Base-by-base conservation (phyloP, 2,888 invertebrate species). In the Sisyra nigra region DNA sequence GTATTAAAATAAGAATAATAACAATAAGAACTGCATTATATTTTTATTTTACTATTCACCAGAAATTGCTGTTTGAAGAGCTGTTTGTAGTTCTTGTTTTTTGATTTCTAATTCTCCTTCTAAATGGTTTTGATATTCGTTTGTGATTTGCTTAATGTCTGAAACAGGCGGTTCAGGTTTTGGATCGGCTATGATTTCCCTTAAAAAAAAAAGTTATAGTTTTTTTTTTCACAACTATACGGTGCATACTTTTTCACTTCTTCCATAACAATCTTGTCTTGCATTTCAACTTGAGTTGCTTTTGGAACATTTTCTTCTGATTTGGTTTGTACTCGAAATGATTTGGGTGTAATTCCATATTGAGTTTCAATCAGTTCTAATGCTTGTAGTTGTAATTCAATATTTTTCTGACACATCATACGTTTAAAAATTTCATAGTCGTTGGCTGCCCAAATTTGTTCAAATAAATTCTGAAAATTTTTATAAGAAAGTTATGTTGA, bases 331-430 rank as follows among this genome's bases (percentile, higher is more conserved):
- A 70, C 62, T 14, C 72, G 56, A 55, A 76, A 73, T n/a, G 75
- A 67, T 42, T 71, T 71, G 1, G 75, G 80, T 54, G 74, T 75
- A 40, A 72, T 60, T 11, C 80, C 79, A 52, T 77, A 83, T 51
- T 82, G 76, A 53, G 80, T 73, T 57, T 87, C 86, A 42, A 89
- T 81, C 53, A 88, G 66, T 60, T 87, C 87, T 50, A 89, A 61
- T 1, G 88, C 87, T 69, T 93, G 82, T 47, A 93, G 63, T 58
- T 93, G 93, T 30, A 93, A 67, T 56, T 92, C 91, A 17, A 92
- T 76, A 60, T 93, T 93, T 54, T 87, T 81, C 57, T 89, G 86
- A 6, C 81, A 83, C 93, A 93, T 93, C 80, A 93, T 84, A 48
- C 83, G 75, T 45, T 82, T 80, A 58, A 93, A 93, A 62, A 91